Conservation (phyloP, 2,888 invertebrate species). For the Eupithecia inturbata region DNA sequence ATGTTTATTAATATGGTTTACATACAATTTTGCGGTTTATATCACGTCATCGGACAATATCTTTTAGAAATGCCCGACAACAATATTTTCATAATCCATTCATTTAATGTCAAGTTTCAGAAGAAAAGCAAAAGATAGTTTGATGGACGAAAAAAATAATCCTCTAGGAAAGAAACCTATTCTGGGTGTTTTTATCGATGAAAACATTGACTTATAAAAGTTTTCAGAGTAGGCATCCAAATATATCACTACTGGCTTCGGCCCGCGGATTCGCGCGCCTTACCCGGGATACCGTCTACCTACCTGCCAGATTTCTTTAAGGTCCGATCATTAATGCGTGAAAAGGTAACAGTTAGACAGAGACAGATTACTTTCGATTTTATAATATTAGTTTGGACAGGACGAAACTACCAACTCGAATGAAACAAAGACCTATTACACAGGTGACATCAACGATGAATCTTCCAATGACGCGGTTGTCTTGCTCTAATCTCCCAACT, state of each 20-base stretch:
- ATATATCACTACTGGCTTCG: background rate
- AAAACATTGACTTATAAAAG: background rate
- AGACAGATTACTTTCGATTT: background rate
- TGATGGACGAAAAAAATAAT: background rate
- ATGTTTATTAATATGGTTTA: constrained; percentile 13
- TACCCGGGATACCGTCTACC: too few relatives aligned
- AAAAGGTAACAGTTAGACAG: too few relatives aligned
- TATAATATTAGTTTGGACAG: background rate
- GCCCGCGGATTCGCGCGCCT: too few relatives aligned
- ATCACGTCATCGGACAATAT: background rate
- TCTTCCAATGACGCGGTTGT: constrained; percentile 35
- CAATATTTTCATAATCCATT: background rate
- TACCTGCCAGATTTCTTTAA: too few relatives aligned
- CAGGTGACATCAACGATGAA: constrained; percentile 9
- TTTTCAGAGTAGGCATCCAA: background rate
- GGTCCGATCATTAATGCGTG: too few relatives aligned
- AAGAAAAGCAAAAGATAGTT: background rate
- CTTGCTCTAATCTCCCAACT: constrained; percentile 48
- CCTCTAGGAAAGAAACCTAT: too few relatives aligned
- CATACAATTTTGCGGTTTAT: constrained; percentile 5
- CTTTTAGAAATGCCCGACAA: background rate
- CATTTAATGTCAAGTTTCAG: background rate
- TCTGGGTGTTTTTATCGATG: too few relatives aligned
- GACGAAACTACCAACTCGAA: background rate
- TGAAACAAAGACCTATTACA: background rate